These are phyloP conservation scores for Eristalis pertinax DNA, from an alignment of 2,888 invertebrate species.

Conservation along the genomic window DNA sequence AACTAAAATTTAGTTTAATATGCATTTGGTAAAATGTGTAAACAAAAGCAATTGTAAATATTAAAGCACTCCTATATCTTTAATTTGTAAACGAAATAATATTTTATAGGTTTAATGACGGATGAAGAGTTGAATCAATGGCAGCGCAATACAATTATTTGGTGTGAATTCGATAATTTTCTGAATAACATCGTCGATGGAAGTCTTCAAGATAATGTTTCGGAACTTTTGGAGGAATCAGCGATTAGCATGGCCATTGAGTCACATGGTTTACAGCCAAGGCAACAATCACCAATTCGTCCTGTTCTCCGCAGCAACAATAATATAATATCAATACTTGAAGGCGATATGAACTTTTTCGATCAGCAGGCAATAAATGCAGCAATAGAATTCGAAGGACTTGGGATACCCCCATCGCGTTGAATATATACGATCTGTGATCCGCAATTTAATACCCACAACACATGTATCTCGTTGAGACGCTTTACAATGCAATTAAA, in stretches of 20 bases:
- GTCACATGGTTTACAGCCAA: slow-evolving; percentile 71
- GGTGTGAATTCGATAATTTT: slow-evolving; percentile 75
- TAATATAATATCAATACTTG: background rate
- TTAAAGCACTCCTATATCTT: background rate
- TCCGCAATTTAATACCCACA: background rate
- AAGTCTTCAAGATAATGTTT: slow-evolving; percentile 24
- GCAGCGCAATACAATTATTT: slow-evolving; percentile 75
- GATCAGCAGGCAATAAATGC: slow-evolving; percentile 42
- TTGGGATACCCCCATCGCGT: slow-evolving; percentile 41
- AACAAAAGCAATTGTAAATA: background rate
- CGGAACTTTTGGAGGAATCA: slow-evolving; percentile 69
- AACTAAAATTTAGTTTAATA: background rate
- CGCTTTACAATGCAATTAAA: slow-evolving; percentile 46
- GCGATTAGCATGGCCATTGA: slow-evolving; percentile 74
- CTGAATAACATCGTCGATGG: slow-evolving; percentile 73
- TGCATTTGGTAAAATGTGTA: slow-evolving; percentile 35
- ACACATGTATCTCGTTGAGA: background rate
- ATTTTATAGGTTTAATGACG: slow-evolving; percentile 74
- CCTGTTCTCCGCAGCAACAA: background rate
- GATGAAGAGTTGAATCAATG: slow-evolving; percentile 74
- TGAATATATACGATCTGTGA: background rate
- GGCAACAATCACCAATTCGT: background rate
- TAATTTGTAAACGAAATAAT: background rate
- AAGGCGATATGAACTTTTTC: slow-evolving; percentile 24
- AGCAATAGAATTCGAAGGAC: slow-evolving; percentile 53